Conservation (phyloP, 2,797 vertebrate genomes). For the Xenentodon cancila region DNA sequence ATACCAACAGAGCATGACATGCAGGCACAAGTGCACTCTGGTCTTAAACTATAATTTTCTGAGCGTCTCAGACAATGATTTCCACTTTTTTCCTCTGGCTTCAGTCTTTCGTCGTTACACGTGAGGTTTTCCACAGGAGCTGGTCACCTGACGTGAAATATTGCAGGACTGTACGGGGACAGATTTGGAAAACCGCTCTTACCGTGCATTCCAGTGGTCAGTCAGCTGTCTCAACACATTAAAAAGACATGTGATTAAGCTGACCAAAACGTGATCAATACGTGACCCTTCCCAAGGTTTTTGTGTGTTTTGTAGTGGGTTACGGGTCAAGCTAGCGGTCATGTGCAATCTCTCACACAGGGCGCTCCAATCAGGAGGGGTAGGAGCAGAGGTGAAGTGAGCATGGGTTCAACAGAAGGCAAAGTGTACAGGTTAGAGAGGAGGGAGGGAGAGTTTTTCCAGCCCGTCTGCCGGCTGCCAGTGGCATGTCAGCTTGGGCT, state of each 20-base stretch:
- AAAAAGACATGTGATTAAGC: constrained; percentile 67
- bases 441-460: constrained; percentile 37
- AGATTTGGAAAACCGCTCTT: constrained; percentile 17
- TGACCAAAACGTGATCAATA: constrained; percentile 65
- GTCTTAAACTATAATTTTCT: constrained; percentile 5
- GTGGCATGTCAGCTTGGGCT: constrained; percentile 77
- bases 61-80: constrained; percentile 12
- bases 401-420: constrained; percentile 31
- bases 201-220: constrained; percentile 62
- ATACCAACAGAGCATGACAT: background rate
- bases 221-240: constrained; percentile 49
- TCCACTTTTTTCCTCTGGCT: background rate
- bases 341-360: constrained; percentile 68
- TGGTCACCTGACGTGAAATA: background rate
- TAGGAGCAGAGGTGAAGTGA: constrained; percentile 33
- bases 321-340: constrained; percentile 46
- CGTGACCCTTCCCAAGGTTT: constrained; percentile 23
- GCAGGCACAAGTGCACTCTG: background rate
- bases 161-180: background rate
- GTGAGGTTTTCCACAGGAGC: background rate
- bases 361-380: constrained; percentile 46
- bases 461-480: constrained; percentile 58
- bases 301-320: constrained; percentile 25
- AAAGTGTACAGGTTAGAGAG: constrained; percentile 18
- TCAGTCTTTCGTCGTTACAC: constrained; percentile 1